These are phyloP conservation scores for Brachymystax lenok DNA, from an alignment of 2,797 vertebrate species.

Conservation along the genomic window DNA sequence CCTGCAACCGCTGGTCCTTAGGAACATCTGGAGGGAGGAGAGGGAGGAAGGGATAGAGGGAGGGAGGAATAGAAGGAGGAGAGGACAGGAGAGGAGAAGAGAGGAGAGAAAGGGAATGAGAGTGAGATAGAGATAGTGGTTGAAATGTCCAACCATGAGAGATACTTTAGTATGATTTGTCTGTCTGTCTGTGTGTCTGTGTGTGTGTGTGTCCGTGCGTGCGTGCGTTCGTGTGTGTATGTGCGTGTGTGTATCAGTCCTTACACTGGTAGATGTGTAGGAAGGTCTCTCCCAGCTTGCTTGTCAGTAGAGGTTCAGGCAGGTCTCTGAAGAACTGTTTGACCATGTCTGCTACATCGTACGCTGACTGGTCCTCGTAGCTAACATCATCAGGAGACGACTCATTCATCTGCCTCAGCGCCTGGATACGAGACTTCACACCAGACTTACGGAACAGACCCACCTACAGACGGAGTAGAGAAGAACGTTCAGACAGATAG, in stretches of 20 bases:
- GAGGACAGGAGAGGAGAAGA: conserved; percentile 10
- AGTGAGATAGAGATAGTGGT: not conserved
- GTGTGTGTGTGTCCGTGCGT: not conserved
- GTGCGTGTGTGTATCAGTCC: conserved; percentile 35
- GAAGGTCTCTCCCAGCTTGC: conserved; percentile 96
- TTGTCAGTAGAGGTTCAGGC: conserved; percentile 94
- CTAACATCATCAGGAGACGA: conserved; percentile 87
- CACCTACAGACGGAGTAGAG: conserved; percentile 76
- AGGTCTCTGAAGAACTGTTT: conserved; percentile 98
- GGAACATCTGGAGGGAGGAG: conserved; percentile 83
- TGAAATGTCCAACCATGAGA: not conserved
- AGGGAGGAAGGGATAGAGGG: not conserved
- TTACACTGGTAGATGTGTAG: conserved; percentile 99
- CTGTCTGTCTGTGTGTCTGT: not conserved
- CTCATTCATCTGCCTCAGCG: conserved; percentile 94
- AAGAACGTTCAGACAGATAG: not conserved
- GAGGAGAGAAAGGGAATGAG: not conserved
- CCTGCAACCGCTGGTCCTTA: conserved; percentile 92
- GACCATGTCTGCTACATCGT: conserved; percentile 97
- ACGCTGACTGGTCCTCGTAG: conserved; percentile 95
- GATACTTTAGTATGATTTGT: not conserved
- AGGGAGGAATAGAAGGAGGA: conserved; percentile 4
- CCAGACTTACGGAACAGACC: conserved; percentile 97
- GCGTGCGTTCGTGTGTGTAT: not conserved
- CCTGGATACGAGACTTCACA: conserved; percentile 96